These are phyloP conservation scores for Drosophila varians DNA, from an alignment of 1,140 invertebrate genomes.

Conservation along the genomic window DNA sequence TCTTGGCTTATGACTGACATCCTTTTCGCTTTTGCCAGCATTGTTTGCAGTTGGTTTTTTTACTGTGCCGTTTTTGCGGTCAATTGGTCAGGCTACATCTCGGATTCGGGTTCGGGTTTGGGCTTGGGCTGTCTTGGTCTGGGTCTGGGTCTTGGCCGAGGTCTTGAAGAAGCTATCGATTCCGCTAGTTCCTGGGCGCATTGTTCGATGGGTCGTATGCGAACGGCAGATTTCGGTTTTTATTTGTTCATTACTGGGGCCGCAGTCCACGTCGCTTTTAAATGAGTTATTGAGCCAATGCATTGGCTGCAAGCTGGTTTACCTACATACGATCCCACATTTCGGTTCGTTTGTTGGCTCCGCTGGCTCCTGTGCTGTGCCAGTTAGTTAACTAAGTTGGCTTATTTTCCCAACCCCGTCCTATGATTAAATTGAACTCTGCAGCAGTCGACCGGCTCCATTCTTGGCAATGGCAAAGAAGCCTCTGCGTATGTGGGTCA, in stretches of 20 bases:
- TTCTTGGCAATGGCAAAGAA: constrained; percentile 24
- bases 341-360: constrained; percentile 20
- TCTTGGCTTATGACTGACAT: constrained; percentile 79
- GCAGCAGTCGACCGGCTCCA: constrained; percentile 23
- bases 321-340: constrained; percentile 50
- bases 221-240: constrained; percentile 74
- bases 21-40: constrained; percentile 76
- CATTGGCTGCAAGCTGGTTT: constrained; percentile 67
- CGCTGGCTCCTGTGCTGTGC: constrained; percentile 48
- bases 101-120: not conserved
- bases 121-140: constrained; percentile 3
- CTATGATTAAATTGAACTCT: constrained; percentile 56
- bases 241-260: constrained; percentile 77
- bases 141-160: constrained; percentile 14
- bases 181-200: constrained; percentile 57
- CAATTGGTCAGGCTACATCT: constrained; percentile 64
- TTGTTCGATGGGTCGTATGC: constrained; percentile 61
- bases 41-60: constrained; percentile 45
- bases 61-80: constrained; percentile 62
- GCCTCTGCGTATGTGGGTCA: constrained; percentile 39
- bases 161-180: constrained; percentile 39
- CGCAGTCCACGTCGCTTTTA: constrained; percentile 68
- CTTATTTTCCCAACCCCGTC: constrained; percentile 12
- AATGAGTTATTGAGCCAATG: constrained; percentile 79
- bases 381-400: constrained; percentile 53